Base-by-base conservation (phyloP, 2,113 vertebrate genomes). In the Hirundichthys speculiger region DNA sequence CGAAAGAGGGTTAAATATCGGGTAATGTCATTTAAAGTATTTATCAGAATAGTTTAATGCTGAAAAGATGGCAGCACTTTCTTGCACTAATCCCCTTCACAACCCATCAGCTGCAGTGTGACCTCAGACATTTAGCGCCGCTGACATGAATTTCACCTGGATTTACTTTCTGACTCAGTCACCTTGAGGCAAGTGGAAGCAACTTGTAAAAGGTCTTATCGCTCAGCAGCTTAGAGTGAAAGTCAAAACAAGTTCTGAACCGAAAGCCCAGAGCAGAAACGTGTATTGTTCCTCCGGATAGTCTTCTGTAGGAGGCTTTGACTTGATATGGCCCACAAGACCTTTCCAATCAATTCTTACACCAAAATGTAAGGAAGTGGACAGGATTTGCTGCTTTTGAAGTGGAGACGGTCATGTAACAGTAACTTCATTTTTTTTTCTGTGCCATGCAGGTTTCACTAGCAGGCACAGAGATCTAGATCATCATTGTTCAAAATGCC, bases 1-100 rank as follows among this genome's bases (percentile, higher is more conserved):
- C 69, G 64, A 79, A 87, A 69, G 68, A 74, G 65, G 75, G 82
- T 87, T 82, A 83, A 77, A 69, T 80, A 77, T 77, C 14, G 71
- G 84, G 38, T 78, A 80, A 85, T 72, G 79, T 52, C 58, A 59
- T 13, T 68, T 64, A 14, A 67, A 75, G 60, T 58, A 71, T 79
- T 75, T 54, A 72, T 85, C 56, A 80, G 50, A 75, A 70, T 43
- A 13, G 48, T 49, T 55, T 40, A 73, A 45, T 16, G 43, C 13
- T 19, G 30, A 39, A 63, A 40, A 64, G 39, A 48, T 13, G 1
- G 2, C 20, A 42, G 18, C n/a, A 56, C 39, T 53, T 67, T 45
- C 19, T 38, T 75, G 20, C 22, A n/a, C 21, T 63, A 41, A 61
- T 50, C 6, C 43, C 20, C 12, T 42, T 73, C 19, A 55, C 30